Percentiles rank a stretch among this genome's conserved stretches.
Conservation (phyloP, 2,797 vertebrate genomes). For the Podargus strigoides region DNA sequence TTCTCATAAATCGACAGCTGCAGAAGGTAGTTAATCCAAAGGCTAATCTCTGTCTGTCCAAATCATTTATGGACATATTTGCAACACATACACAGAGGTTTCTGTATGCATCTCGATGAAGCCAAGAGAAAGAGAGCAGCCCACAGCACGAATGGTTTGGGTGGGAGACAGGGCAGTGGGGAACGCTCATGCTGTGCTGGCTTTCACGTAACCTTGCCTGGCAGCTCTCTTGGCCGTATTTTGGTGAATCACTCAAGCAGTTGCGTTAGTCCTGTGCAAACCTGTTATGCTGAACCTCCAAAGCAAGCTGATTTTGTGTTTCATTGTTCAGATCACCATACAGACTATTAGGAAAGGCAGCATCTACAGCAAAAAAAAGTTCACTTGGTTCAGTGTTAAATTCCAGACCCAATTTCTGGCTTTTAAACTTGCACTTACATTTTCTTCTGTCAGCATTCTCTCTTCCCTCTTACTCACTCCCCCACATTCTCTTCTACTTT, state of each 20-base stretch:
- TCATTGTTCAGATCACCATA: neutral
- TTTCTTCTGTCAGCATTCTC: neutral
- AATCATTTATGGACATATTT: slow-evolving; percentile 21
- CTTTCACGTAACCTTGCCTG: neutral
- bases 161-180: neutral
- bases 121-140: neutral
- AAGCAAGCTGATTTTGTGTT: neutral
- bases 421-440: neutral
- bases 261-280: neutral
- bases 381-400: neutral
- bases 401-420: neutral
- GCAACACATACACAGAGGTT: neutral
- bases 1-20: slow-evolving; percentile 53
- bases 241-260: slow-evolving; percentile 2
- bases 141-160: neutral
- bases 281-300: neutral
- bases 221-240: neutral
- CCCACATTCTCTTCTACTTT: neutral
- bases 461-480: neutral
- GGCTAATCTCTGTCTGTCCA: slow-evolving; percentile 48
- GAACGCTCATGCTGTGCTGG: neutral
- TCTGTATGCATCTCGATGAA: neutral
- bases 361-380: neutral
- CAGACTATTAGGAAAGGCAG: neutral
- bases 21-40: slow-evolving; percentile 36